These are phyloP conservation scores for Macrochelys suwanniensis DNA, from an alignment of 2,797 vertebrate genomes.

Conservation along the genomic window DNA sequence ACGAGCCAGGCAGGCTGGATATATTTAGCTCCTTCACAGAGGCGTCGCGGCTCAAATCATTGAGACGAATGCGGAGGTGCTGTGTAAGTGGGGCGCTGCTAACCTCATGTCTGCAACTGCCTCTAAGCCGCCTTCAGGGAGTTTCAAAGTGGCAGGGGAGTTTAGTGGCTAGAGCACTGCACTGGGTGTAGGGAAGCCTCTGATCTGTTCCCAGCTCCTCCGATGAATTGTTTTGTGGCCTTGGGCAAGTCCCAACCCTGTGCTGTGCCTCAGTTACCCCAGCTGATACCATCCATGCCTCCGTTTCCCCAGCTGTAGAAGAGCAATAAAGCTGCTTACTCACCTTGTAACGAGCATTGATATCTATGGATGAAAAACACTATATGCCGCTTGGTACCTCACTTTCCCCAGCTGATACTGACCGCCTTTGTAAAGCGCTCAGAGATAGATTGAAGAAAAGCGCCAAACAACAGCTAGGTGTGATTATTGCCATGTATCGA, in stretches of 20 bases:
- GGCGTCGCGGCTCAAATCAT: not conserved
- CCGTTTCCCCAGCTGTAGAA: not conserved
- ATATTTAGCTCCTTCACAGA: not conserved
- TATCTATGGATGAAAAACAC: not conserved
- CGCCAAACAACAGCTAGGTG: not conserved
- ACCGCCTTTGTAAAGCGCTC: rapidly evolving
- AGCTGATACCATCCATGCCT: not conserved
- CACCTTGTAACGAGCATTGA: not conserved
- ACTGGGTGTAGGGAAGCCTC: not conserved
- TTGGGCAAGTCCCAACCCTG: not conserved
- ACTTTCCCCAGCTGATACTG: not conserved
- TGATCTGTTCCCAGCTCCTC: not conserved
- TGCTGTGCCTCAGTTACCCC: conserved; percentile 19
- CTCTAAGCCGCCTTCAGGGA: not conserved
- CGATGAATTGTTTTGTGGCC: too few relatives aligned
- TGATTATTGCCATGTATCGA: rapidly evolving
- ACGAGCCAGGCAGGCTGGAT: not conserved
- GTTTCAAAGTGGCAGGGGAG: not conserved
- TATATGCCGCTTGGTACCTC: not conserved
- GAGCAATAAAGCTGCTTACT: not conserved
- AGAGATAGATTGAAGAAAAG: not conserved
- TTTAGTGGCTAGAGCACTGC: not conserved
- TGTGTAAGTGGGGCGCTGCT: not conserved
- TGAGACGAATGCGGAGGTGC: not conserved
- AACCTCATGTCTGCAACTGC: not conserved